Base-by-base conservation (phyloP, 2,113 vertebrate species). In the Lepus timidus region DNA sequence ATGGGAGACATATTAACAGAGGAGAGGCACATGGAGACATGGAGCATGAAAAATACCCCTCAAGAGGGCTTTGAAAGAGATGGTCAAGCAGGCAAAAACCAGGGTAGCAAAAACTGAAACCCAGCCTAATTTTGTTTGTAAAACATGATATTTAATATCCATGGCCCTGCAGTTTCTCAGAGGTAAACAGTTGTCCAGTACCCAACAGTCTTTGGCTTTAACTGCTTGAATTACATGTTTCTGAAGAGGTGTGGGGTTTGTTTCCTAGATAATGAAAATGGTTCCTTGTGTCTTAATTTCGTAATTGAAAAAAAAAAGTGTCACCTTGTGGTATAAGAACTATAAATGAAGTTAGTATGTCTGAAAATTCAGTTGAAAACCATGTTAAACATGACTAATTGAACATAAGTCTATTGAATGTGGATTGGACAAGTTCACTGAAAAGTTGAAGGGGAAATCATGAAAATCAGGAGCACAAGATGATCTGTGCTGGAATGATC, bases 351-450 rank as follows among this genome's bases (percentile, higher is more conserved):
- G 0, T n/a, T 52, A 1, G 20, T 84, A 29, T 44, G 10, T 87
- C 91, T 91, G 79, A 83, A 91, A 91, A 52, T 67, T 64, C 33
- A 17, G 13, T 58, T 39, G 11, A 75, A 89, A 61, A 84, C 39
- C 12, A n/a, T 78, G 16, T 65, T 76, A 31, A 36, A 83, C 6
- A 19, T 82, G 55, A 33, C 17, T 58, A 27, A 39, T 7, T 51
- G 33, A 78, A 94, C 85, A 20, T 25, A 83, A 51, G 44, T 6
- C 1, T 55, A 44, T n/a, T 67, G 31, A 71, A 83, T 36, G 20
- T 44, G 8, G 25, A 10, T 3, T 1, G 4, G 79, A 6, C 17
- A 82, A 23, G 36, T 88, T 67, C 39, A 92, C 13, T 65, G 80
- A 20, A 65, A 65, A 2, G 1, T 83, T 91, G 44, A 13, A 67